Conservation (phyloP, 2,888 invertebrate species). For the Amphimallon solstitiale region DNA sequence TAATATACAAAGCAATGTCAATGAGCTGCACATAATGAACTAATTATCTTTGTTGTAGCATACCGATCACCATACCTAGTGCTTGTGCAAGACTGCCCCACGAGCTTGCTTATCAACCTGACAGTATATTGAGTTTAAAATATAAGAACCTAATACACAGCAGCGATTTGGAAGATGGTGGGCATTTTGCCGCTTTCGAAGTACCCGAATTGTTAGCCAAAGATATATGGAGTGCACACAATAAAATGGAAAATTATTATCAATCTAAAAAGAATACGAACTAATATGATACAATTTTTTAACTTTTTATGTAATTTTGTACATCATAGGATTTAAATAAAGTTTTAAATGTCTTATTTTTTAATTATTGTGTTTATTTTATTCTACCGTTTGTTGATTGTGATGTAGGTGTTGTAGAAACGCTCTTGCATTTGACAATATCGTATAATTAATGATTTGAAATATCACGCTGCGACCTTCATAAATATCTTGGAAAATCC, state of each 20-base stretch:
- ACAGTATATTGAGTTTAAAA: slow-evolving; percentile 68
- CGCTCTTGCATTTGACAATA: no score
- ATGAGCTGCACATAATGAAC: no score
- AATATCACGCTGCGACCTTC: no score
- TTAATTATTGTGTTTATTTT: background rate
- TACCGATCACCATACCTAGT: slow-evolving; percentile 74
- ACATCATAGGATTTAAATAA: background rate
- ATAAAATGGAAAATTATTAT: slow-evolving; percentile 57
- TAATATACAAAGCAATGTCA: no score
- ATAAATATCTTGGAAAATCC: no score
- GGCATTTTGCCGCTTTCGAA: slow-evolving; percentile 88
- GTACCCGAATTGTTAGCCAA: slow-evolving; percentile 74
- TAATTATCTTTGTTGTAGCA: slow-evolving; percentile 65
- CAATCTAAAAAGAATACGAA: background rate
- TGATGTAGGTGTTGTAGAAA: no score
- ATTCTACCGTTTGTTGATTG: no score
- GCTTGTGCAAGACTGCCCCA: slow-evolving; percentile 79
- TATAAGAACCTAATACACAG: slow-evolving; percentile 75
- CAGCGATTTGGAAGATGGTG: slow-evolving; percentile 74
- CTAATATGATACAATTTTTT: background rate
- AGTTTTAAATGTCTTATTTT: background rate
- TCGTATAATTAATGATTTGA: no score
- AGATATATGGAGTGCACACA: slow-evolving; percentile 73
- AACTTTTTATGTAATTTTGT: background rate
- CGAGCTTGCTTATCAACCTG: slow-evolving; percentile 72